Conservation (phyloP, 2,113 vertebrate species). For the Oplegnathus fasciatus region DNA sequence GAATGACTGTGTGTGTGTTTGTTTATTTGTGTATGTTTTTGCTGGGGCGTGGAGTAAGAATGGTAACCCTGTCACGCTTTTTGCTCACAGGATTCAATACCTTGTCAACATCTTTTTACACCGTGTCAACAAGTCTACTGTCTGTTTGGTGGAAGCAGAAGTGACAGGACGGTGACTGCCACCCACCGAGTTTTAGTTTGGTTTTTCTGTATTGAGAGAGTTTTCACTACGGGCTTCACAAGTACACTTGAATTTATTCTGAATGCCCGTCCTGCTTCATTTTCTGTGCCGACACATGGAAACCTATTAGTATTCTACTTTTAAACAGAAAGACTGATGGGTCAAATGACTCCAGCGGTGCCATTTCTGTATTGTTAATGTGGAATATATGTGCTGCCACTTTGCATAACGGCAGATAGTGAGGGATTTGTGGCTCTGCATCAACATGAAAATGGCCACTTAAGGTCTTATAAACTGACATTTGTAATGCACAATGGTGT, state of each 20-base stretch:
- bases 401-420: constrained; percentile 31
- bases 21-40: constrained; percentile 46
- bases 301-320: constrained; percentile 7
- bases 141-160: constrained; percentile 51
- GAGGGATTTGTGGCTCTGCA: constrained; percentile 22
- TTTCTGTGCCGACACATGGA: constrained; percentile 38
- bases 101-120: constrained; percentile 71
- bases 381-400: constrained; percentile 19
- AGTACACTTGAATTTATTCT: constrained; percentile 28
- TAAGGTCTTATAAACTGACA: constrained; percentile 21
- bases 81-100: constrained; percentile 66
- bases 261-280: constrained; percentile 19
- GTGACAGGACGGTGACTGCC: constrained; percentile 64
- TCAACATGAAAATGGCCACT: constrained; percentile 32
- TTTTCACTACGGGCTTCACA: constrained; percentile 14
- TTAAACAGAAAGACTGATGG: constrained; percentile 28
- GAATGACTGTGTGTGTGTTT: constrained; percentile 45
- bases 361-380: constrained; percentile 32
- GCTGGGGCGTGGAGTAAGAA: constrained; percentile 37
- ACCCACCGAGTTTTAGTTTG: constrained; percentile 49
- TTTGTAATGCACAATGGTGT: constrained; percentile 31
- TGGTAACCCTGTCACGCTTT: constrained; percentile 55
- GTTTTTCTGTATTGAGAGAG: constrained; percentile 26
- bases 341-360: constrained; percentile 18
- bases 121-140: constrained; percentile 67